Conservation (phyloP, 2,797 vertebrate species). For the Lophius americanus region DNA sequence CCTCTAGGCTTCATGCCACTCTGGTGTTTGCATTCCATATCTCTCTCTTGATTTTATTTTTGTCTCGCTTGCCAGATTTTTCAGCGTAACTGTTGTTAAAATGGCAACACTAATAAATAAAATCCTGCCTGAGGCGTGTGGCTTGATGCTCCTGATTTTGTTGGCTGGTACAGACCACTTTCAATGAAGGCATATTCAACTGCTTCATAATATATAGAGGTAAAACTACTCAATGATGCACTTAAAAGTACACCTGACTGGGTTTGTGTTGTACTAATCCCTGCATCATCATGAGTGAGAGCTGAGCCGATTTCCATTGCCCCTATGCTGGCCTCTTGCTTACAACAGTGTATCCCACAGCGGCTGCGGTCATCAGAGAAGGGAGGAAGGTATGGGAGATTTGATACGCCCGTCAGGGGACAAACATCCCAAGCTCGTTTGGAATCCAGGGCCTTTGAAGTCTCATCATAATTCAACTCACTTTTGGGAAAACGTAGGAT, state of each 20-base stretch:
- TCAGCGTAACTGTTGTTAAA: not conserved
- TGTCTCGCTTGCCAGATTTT: not conserved
- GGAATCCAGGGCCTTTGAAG: constrained; percentile 58
- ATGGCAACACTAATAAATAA: not conserved
- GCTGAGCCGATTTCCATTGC: constrained; percentile 2
- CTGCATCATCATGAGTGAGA: constrained; percentile 14
- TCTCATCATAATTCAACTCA: constrained; percentile 54
- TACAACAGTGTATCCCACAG: constrained; percentile 13
- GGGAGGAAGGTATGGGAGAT: constrained; percentile 40
- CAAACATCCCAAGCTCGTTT: constrained; percentile 44
- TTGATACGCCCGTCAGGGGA: constrained; percentile 51
- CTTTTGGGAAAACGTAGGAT: constrained; percentile 52
- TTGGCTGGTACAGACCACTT: constrained; percentile 1
- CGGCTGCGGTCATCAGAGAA: constrained; percentile 28
- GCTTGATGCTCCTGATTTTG: not conserved
- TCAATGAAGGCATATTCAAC: not conserved
- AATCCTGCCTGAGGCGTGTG: not conserved
- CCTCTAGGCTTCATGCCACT: not conserved
- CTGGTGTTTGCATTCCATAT: constrained; percentile 23
- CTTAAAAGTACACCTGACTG: not conserved
- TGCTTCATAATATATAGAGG: not conserved
- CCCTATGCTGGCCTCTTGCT: constrained; percentile 33
- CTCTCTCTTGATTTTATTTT: constrained; percentile 6
- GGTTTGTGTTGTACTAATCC: constrained; percentile 1
- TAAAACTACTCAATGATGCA: not conserved